A percentile compares a stretch with the other conserved stretches of the same genome.
These are phyloP conservation scores for Scaptomyza graminum DNA, from an alignment of 1,140 invertebrate species.

Conservation along the genomic window DNA sequence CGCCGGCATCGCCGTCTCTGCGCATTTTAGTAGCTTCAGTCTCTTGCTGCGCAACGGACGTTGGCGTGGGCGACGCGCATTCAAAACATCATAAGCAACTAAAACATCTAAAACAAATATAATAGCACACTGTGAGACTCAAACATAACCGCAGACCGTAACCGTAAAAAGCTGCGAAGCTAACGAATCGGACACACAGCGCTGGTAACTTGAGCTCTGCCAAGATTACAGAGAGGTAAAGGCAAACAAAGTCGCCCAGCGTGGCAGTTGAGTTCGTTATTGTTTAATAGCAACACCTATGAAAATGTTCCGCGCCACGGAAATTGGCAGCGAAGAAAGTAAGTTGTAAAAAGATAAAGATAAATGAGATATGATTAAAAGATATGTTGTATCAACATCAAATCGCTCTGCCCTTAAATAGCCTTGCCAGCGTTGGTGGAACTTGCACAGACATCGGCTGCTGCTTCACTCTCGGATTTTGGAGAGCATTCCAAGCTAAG, in stretches of 20 bases:
- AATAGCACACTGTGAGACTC: slow-evolving; percentile 44
- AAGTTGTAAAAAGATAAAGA: slow-evolving; percentile 45
- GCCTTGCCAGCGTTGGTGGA: slow-evolving; percentile 70
- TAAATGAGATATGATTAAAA: slow-evolving; percentile 41
- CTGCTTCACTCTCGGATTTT: slow-evolving; percentile 5
- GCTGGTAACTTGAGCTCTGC: slow-evolving; percentile 51
- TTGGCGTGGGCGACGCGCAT: slow-evolving; percentile 31
- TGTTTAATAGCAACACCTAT: slow-evolving; percentile 38
- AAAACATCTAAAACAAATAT: slow-evolving; percentile 13
- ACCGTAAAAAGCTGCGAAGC: slow-evolving; percentile 66
- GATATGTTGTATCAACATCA: slow-evolving; percentile 10
- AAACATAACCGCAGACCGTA: slow-evolving; percentile 36
- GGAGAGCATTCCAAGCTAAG: slow-evolving; percentile 40
- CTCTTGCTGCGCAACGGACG: slow-evolving; percentile 43
- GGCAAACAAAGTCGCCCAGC: slow-evolving; percentile 30
- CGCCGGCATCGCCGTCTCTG: background rate
- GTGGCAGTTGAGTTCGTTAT: slow-evolving; percentile 36
- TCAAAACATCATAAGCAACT: background rate
- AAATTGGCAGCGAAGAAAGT: slow-evolving; percentile 82
- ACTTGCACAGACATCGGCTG: slow-evolving; percentile 44
- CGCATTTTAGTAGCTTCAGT: slow-evolving; percentile 49
- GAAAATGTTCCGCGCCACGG: slow-evolving; percentile 76
- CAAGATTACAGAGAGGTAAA: slow-evolving; percentile 12
- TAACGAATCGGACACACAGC: slow-evolving; percentile 22
- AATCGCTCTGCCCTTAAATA: slow-evolving; percentile 15